Evolutionary conservation across 2,888 invertebrate species (phyloP).

Genomic region (Ophion ellenae): DNA sequence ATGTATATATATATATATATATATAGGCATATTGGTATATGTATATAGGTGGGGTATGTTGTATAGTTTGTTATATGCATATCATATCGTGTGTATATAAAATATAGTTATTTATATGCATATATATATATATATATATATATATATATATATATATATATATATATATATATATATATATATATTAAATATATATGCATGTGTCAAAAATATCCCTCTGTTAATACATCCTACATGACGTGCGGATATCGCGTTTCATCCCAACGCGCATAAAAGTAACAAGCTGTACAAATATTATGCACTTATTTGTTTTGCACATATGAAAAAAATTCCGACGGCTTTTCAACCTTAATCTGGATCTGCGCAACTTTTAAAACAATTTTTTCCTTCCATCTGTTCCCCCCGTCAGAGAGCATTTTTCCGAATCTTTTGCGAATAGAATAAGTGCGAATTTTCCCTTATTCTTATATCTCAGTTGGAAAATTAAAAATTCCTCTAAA

Average conservation of each 20-base stretch:
- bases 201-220: conserved; percentile 37
- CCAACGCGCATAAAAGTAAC: conserved; percentile 65
- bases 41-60: conserved; percentile 35
- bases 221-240: conserved; percentile 54
- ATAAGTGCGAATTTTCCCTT: too few relatives aligned
- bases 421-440: background rate
- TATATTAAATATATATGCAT: conserved; percentile 36
- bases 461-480: too few relatives aligned
- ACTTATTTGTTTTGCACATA: conserved; percentile 63
- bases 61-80: conserved; percentile 67
- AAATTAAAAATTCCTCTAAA: too few relatives aligned
- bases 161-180: conserved; percentile 26
- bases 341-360: background rate
- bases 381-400: background rate
- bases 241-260: conserved; percentile 48
- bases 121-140: conserved; percentile 42
- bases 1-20: conserved; percentile 37
- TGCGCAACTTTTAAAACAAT: background rate
- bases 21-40: background rate
- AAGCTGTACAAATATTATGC: conserved; percentile 70
- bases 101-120: conserved; percentile 7
- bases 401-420: background rate
- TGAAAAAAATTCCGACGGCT: conserved; percentile 29
- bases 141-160: conserved; percentile 15
- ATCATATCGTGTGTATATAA: conserved; percentile 31